phyloP scores from a whole-genome alignment of 2,888 invertebrate species.

The Netelia melanura region DNA sequence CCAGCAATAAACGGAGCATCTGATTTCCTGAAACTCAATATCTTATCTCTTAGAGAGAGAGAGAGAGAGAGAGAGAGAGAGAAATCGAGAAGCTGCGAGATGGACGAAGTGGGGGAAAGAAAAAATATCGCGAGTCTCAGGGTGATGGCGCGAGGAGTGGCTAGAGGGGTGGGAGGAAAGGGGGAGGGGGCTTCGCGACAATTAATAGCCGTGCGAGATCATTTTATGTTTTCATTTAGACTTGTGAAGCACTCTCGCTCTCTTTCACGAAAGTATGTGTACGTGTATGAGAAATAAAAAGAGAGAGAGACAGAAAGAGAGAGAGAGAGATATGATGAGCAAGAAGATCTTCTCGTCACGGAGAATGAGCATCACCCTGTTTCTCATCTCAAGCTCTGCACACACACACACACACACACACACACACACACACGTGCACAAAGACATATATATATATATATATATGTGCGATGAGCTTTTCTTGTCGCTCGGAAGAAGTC shows the following conservation, averaged over 20 bases:
- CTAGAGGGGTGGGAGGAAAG: neutral
- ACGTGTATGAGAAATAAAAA: neutral
- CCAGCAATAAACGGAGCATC: too few relatives aligned
- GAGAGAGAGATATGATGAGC: neutral
- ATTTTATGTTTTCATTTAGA: slow-evolving; percentile 80
- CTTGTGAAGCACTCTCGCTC: slow-evolving; percentile 36
- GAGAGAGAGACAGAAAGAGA: slow-evolving; percentile 1
- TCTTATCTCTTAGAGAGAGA: too few relatives aligned
- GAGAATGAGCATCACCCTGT: slow-evolving; percentile 5
- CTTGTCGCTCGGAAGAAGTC: slow-evolving; percentile 61
- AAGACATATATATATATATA: neutral
- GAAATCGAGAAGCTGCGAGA: slow-evolving; percentile 63
- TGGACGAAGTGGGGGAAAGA: neutral
- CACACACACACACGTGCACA: neutral
- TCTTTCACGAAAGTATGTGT: neutral
- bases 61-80: slow-evolving; percentile 63
- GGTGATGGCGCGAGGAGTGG: slow-evolving; percentile 34
- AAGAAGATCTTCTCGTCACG: neutral
- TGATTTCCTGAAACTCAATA: too few relatives aligned
- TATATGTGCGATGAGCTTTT: slow-evolving; percentile 52
- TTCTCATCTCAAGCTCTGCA: slow-evolving; percentile 3
- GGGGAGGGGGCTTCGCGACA: slow-evolving; percentile 71
- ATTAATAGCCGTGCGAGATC: slow-evolving; percentile 80
- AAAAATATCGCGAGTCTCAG: slow-evolving; percentile 46
- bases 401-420: neutral